Conservation (phyloP, 1,140 invertebrate genomes). For the Pseudomyrmex flavicornis region DNA sequence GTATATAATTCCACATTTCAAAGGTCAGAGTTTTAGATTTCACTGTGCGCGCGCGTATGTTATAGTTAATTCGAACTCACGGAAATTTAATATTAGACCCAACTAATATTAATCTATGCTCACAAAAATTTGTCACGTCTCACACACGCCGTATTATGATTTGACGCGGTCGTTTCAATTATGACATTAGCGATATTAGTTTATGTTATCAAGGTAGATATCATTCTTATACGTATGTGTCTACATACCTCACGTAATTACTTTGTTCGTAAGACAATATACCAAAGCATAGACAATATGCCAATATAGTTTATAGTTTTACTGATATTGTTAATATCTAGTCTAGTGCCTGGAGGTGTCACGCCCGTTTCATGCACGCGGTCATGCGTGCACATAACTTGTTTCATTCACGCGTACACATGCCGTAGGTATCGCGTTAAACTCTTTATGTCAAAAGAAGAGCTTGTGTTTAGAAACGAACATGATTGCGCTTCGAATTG, state of each 20-base stretch:
- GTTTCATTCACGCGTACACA: slow-evolving; percentile 14
- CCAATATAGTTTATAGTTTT: not conserved
- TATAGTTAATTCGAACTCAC: not conserved
- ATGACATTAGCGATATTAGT: slow-evolving; percentile 20
- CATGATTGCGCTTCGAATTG: not conserved
- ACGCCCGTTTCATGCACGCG: slow-evolving; percentile 33
- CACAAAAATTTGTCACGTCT: slow-evolving; percentile 1
- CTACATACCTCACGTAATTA: too few relatives aligned
- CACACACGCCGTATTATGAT: not conserved
- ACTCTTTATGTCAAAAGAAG: not conserved
- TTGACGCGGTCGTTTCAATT: not conserved
- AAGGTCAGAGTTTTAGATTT: too few relatives aligned
- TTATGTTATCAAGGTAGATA: not conserved
- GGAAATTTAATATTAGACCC: too few relatives aligned
- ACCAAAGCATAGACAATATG: too few relatives aligned
- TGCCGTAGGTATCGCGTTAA: not conserved
- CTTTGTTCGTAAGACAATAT: too few relatives aligned
- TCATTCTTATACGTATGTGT: too few relatives aligned
- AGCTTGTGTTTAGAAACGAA: not conserved
- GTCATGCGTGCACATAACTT: slow-evolving; percentile 29
- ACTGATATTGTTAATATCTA: slow-evolving; percentile 30
- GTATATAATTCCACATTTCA: too few relatives aligned
- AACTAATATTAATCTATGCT: not conserved
- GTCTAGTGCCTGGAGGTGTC: slow-evolving; percentile 17
- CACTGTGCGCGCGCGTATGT: too few relatives aligned